phyloP scores from a whole-genome alignment of 2,113 vertebrate genomes.

The Taxidea taxus region DNA sequence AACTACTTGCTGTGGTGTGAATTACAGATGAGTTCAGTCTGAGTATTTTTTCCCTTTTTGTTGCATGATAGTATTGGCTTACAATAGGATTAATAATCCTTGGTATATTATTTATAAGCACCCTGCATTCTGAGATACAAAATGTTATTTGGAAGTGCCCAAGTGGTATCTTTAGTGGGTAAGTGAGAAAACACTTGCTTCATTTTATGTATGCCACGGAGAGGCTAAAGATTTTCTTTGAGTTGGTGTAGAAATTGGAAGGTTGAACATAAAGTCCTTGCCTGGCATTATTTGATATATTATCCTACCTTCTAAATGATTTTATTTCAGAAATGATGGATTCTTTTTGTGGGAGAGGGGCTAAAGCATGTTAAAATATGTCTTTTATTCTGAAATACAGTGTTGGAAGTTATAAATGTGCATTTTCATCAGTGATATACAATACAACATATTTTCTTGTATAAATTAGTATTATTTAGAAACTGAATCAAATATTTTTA shows the following conservation, averaged over 20 bases:
- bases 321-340: not conserved
- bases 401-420: not conserved
- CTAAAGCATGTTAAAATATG: not conserved
- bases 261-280: not conserved
- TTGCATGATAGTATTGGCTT: not conserved
- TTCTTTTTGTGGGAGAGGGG: not conserved
- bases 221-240: not conserved
- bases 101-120: not conserved
- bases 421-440: not conserved
- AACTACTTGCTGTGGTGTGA: conserved; percentile 44
- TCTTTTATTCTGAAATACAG: not conserved
- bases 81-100: conserved; percentile 17
- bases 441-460: not conserved
- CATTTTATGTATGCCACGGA: not conserved
- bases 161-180: not conserved
- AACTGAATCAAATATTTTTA: conserved; percentile 23
- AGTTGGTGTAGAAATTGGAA: not conserved
- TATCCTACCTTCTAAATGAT: not conserved
- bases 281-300: not conserved
- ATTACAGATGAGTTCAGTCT: conserved; percentile 41
- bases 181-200: not conserved
- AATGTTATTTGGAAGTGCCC: not conserved
- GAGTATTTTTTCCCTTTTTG: conserved; percentile 17
- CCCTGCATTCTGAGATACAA: not conserved
- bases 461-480: conserved; percentile 12